Evolutionary conservation across 2,797 vertebrate species (phyloP).

Genomic region (Chelmon rostratus): DNA sequence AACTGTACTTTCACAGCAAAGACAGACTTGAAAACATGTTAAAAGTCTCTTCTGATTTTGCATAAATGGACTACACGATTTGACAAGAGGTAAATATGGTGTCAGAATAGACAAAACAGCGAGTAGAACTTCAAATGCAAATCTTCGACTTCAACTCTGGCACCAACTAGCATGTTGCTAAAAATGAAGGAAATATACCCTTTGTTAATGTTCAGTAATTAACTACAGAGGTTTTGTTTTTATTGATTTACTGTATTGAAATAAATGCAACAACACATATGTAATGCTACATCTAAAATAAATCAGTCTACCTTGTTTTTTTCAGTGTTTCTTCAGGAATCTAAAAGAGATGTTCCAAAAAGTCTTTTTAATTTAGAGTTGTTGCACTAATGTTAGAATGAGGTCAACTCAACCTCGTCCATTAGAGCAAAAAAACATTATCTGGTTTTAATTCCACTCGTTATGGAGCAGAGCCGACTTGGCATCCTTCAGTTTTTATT

Average conservation of each 20-base stretch:
- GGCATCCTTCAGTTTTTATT: background rate
- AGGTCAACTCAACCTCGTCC: conserved; percentile 2
- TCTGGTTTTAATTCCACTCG: conserved; percentile 21
- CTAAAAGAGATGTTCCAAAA: background rate
- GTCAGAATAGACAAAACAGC: background rate
- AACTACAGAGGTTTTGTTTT: background rate
- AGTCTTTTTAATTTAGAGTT: background rate
- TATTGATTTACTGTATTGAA: background rate
- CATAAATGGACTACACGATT: background rate
- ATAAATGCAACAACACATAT: background rate
- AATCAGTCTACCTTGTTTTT: background rate
- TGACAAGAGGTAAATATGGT: background rate
- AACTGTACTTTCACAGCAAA: too few species aligned
- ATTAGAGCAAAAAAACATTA: background rate
- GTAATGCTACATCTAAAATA: background rate
- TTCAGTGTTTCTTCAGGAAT: background rate
- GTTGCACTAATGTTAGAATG: background rate
- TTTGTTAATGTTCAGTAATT: background rate
- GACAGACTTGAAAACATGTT: background rate
- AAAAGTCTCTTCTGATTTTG: background rate
- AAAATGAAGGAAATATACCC: background rate
- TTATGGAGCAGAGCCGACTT: background rate
- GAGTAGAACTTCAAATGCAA: background rate
- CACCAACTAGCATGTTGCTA: background rate
- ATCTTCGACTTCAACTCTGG: background rate